Conservation (phyloP, 1,140 invertebrate genomes). For the Zaprionus davidi region DNA sequence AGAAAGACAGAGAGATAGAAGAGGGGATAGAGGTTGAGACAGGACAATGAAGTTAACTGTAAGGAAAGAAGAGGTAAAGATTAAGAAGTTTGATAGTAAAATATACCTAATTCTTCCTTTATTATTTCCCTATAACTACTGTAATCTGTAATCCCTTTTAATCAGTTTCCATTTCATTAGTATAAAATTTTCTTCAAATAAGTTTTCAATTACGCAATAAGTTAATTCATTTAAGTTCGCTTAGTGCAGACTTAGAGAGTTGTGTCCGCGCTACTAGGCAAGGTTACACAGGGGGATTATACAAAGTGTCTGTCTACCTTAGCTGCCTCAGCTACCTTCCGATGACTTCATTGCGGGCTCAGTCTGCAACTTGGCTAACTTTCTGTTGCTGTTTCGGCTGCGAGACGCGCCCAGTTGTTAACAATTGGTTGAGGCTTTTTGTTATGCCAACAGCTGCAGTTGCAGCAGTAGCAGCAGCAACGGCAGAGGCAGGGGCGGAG, state of each 20-base stretch:
- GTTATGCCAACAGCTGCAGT: slow-evolving; percentile 79
- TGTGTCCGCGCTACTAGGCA: background rate
- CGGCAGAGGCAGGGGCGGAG: background rate
- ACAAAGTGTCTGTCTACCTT: background rate
- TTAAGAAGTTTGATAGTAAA: no score
- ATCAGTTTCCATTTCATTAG: background rate
- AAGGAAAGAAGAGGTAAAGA: no score
- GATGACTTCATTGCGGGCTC: slow-evolving; percentile 37
- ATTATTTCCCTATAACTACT: no score
- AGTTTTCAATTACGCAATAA: background rate
- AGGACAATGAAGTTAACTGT: background rate
- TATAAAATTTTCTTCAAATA: background rate
- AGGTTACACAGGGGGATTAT: background rate
- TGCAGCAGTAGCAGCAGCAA: slow-evolving; percentile 15
- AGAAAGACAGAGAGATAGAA: background rate
- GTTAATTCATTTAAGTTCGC: background rate
- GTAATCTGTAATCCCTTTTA: no score
- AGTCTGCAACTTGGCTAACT: slow-evolving; percentile 38
- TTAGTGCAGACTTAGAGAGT: background rate
- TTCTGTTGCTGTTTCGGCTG: slow-evolving; percentile 43
- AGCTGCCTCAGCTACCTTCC: background rate
- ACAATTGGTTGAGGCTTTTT: slow-evolving; percentile 62
- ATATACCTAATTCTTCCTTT: no score
- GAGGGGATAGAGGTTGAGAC: background rate
- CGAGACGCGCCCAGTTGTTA: slow-evolving; percentile 67